Evolutionary conservation across 2,797 vertebrate genomes (phyloP).

Genomic region (Phoeniculus purpureus): DNA sequence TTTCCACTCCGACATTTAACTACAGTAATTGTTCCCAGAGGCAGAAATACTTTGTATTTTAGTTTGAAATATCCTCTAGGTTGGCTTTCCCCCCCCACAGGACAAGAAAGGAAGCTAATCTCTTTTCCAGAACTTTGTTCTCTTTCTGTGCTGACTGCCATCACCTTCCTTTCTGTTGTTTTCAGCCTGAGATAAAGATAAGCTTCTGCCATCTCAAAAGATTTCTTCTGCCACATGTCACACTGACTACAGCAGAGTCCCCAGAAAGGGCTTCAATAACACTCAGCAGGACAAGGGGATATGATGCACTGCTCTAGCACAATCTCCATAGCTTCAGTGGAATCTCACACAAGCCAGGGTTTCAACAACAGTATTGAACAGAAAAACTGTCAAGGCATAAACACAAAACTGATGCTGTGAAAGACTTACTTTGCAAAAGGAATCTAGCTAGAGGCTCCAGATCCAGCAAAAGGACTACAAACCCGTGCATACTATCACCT

Average conservation of each 20-base stretch:
- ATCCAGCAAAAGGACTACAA: neutral
- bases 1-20: conserved; percentile 30
- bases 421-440: neutral
- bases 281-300: neutral
- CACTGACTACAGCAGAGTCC: neutral
- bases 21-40: neutral
- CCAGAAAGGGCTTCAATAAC: neutral
- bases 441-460: neutral
- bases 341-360: neutral
- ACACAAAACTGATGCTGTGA: neutral
- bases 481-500: neutral
- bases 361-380: neutral
- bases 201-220: neutral
- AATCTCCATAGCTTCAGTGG: neutral
- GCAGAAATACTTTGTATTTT: conserved; percentile 44
- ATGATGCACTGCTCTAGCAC: neutral
- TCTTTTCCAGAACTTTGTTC: neutral
- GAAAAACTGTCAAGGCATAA: neutral
- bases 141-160: neutral
- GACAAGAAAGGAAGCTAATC: neutral
- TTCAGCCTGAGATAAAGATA: neutral
- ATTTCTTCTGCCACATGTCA: neutral
- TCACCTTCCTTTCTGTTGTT: neutral
- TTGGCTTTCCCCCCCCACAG: neutral
- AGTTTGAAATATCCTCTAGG: conserved; percentile 7